Percentiles rank a stretch among this genome's conserved stretches.
These are phyloP conservation scores for Lasioglossum figueresi DNA, from an alignment of 2,888 invertebrate genomes.

Conservation along the genomic window DNA sequence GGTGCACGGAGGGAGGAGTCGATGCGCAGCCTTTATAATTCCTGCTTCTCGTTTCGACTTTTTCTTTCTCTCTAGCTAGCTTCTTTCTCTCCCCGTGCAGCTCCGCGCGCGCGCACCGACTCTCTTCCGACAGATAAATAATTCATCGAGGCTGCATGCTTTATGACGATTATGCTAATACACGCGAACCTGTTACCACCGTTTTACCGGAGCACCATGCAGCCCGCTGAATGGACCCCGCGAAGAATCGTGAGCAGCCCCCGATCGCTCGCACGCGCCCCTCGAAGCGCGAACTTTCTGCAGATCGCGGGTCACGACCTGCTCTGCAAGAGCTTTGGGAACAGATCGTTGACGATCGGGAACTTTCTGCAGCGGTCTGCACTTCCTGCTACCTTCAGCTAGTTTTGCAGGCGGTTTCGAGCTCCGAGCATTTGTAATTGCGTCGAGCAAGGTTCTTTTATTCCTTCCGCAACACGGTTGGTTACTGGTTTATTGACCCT, in stretches of 20 bases:
- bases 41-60: constrained; percentile 40
- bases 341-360: background rate
- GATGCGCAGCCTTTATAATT: constrained; percentile 50
- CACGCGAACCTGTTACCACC: constrained; percentile 82
- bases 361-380: background rate
- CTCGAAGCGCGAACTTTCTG: constrained; percentile 28
- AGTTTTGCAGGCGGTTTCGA: background rate
- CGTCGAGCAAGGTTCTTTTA: background rate
- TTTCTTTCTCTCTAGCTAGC: constrained; percentile 20
- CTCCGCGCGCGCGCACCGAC: constrained; percentile 35
- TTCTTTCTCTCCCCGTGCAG: background rate
- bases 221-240: constrained; percentile 62
- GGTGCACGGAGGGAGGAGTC: constrained; percentile 11
- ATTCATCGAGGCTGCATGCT: constrained; percentile 83
- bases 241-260: constrained; percentile 60
- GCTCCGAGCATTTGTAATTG: background rate
- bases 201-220: constrained; percentile 57
- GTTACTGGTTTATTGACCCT: background rate
- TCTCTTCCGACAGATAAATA: constrained; percentile 82
- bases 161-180: constrained; percentile 84
- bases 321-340: background rate
- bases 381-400: background rate
- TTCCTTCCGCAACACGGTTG: background rate
- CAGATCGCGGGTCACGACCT: constrained; percentile 3
- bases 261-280: constrained; percentile 63